Base-by-base conservation (phyloP, 2,888 invertebrate species). In the Drepana falcataria region DNA sequence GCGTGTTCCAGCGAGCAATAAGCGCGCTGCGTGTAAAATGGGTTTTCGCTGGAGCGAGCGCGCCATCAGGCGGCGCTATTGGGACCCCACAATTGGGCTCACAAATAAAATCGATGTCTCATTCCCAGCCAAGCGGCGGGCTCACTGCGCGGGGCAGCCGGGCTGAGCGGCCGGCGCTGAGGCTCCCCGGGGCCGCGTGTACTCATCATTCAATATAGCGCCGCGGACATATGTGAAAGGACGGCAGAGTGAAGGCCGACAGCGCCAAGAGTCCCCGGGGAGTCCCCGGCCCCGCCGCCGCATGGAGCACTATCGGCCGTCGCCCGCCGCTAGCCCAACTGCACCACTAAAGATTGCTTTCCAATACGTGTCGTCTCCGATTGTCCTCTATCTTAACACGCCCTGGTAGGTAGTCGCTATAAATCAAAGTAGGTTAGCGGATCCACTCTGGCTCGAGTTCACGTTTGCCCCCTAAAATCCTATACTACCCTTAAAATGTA, bases 51-150 rank as follows among this genome's bases (percentile, higher is more conserved):
- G 55, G 6, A 7, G 35, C 40, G 55, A 52, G n/a, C n/a, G 54
- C 54, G 47, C 35, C 44, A 35, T 35, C 53, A 53, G 54, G 52
- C 57, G 65, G 54, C 59, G 55, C 54, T 52, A 61, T 64, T 64
- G 57, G 68, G 63, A 73, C n/a, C n/a, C n/a, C n/a, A n/a, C n/a
- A 71, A 79, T 78, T 81, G 79, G 62, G 73, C 63, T 68, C 79
- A 81, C 81, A 81, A 81, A 80, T 83, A 81, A 81, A 68, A 66
- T 54, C 61, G 70, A 73, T 67, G 65, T 70, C 74, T 74, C 64
- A 71, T 63, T 73, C 56, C 52, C 53, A 49, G 48, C 54, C 44
- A 4, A 49, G 6, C n/a, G 37, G 6, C 49, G 35, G 2, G 33
- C 34, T 2, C 35, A n/a, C n/a, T n/a, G n/a, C n/a, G n/a, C n/a